phyloP scores from a whole-genome alignment of 2,113 vertebrate genomes.

The Petroica traversi region DNA sequence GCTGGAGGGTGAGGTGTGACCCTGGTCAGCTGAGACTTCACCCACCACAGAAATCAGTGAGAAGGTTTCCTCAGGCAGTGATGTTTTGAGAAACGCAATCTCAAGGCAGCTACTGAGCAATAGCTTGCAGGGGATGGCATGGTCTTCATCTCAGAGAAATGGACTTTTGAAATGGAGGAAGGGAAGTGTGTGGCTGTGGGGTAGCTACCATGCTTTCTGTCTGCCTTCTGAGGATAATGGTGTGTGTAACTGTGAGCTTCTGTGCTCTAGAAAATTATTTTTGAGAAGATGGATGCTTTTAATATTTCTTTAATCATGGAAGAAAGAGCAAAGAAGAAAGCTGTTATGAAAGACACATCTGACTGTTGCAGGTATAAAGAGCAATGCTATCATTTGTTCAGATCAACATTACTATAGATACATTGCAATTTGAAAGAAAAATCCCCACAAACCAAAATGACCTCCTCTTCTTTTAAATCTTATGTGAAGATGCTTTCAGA shows the following conservation, averaged over 20 bases:
- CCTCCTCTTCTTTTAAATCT: neutral
- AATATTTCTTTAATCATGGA: neutral
- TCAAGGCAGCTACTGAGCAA: neutral
- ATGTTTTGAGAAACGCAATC: neutral
- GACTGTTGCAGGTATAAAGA: neutral
- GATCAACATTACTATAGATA: neutral
- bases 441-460: fast-evolving
- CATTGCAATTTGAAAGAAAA: neutral
- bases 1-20: fast-evolving
- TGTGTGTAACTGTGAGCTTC: neutral
- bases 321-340: neutral
- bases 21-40: neutral
- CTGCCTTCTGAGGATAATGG: neutral
- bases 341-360: neutral
- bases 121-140: neutral
- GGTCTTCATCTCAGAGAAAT: neutral
- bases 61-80: neutral
- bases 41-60: neutral
- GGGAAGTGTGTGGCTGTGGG: neutral
- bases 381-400: neutral
- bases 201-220: neutral
- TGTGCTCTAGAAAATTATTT: neutral
- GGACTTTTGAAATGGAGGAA: neutral
- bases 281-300: neutral
- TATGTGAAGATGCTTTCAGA: neutral